Conservation (phyloP, 92 coral and sea anemone genomes). For the Diadumene lineata region DNA sequence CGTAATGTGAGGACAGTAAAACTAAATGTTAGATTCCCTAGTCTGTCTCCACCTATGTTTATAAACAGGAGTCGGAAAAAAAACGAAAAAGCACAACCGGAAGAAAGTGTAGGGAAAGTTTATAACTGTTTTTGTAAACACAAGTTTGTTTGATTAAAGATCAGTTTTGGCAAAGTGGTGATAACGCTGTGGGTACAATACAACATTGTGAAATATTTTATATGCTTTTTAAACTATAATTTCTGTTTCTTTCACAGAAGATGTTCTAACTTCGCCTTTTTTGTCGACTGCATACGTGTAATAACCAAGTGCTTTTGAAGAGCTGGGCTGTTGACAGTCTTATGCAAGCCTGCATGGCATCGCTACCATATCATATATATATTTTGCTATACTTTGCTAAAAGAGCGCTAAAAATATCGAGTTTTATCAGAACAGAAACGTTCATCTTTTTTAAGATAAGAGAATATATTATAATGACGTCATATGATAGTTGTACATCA, state of each 20-base stretch:
- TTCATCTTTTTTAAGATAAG: neutral
- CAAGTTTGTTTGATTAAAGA: too few relatives aligned
- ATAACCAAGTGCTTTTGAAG: neutral
- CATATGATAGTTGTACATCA: conserved; percentile 8
- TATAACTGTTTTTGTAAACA: too few relatives aligned
- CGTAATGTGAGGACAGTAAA: too few relatives aligned
- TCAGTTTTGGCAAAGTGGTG: too few relatives aligned
- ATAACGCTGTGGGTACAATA: too few relatives aligned
- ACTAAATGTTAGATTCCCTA: too few relatives aligned
- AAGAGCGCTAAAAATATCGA: neutral
- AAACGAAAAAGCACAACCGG: too few relatives aligned
- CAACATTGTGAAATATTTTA: too few relatives aligned
- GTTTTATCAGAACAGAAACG: too few relatives aligned
- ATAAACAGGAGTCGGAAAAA: too few relatives aligned
- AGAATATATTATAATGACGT: neutral
- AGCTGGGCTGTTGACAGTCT: conserved; percentile 10
- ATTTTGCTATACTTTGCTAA: conserved; percentile 1
- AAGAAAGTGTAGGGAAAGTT: too few relatives aligned
- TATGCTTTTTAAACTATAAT: neutral
- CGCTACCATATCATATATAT: neutral
- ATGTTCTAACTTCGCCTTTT: conserved; percentile 5
- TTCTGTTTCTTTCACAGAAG: neutral
- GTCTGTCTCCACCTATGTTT: too few relatives aligned
- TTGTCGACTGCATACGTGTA: neutral
- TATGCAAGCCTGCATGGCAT: neutral